Conservation (phyloP, 2,888 invertebrate species). For the Arctia plantaginis region DNA sequence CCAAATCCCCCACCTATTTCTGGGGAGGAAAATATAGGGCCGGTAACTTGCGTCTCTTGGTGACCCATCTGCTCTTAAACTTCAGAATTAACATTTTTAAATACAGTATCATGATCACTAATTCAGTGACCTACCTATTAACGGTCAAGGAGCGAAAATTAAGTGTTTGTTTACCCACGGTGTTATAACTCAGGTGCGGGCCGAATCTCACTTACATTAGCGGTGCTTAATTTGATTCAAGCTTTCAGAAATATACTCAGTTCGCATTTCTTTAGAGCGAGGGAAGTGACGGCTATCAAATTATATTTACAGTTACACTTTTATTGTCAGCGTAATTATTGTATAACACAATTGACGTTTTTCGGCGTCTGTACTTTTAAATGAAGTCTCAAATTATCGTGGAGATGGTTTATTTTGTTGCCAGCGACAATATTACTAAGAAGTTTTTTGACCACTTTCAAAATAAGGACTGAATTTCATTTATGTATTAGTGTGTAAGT, state of each 20-base stretch:
- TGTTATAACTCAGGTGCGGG: not conserved
- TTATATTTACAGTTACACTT: not conserved
- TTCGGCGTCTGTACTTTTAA: not conserved
- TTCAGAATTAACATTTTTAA: too few species aligned
- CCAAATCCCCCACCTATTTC: not conserved
- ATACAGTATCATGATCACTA: not conserved
- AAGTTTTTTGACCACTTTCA: not conserved
- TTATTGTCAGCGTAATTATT: not conserved
- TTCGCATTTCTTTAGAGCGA: not conserved
- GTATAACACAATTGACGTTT: not conserved
- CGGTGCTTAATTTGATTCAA: not conserved
- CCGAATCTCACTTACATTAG: not conserved
- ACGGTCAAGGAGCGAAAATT: not conserved
- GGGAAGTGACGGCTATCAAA: not conserved
- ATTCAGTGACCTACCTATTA: not conserved
- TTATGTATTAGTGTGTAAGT: too few species aligned
- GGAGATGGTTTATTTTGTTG: not conserved
- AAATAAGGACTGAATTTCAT: not conserved
- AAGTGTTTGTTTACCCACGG: not conserved
- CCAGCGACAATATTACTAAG: not conserved
- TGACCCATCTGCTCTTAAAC: not conserved
- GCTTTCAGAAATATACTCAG: not conserved
- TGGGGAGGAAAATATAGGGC: not conserved
- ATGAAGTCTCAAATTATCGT: not conserved
- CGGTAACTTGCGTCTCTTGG: too few species aligned